These are phyloP conservation scores for Dromaius novaehollandiae DNA, from an alignment of 2,113 vertebrate species.

Conservation along the genomic window DNA sequence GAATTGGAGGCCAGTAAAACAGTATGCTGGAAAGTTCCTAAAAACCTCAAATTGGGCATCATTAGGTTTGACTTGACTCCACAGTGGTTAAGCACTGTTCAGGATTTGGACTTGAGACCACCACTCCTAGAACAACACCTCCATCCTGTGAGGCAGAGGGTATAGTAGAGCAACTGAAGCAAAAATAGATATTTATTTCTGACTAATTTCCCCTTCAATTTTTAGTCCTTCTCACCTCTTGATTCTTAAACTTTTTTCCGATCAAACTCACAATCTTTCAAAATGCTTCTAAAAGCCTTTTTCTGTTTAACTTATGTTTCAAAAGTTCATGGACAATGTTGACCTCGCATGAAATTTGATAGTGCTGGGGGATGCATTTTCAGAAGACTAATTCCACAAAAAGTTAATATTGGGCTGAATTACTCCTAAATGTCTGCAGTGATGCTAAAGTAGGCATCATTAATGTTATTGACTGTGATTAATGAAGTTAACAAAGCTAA, in stretches of 20 bases:
- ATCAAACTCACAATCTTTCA: not conserved
- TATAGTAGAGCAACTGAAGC: not conserved
- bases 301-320: not conserved
- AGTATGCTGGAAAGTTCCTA: not conserved
- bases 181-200: not conserved
- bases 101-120: not conserved
- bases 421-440: not conserved
- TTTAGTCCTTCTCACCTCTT: not conserved
- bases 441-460: not conserved
- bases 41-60: not conserved
- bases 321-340: not conserved
- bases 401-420: conserved; percentile 22
- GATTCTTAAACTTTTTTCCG: not conserved
- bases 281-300: not conserved
- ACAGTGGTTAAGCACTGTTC: not conserved
- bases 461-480: conserved; percentile 37
- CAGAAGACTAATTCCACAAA: not conserved
- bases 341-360: not conserved
- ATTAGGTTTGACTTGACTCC: not conserved
- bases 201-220: not conserved
- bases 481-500: conserved; percentile 52
- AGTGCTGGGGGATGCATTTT: not conserved
- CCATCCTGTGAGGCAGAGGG: not conserved
- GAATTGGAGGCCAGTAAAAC: not conserved
- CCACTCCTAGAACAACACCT: not conserved